phyloP scores from a whole-genome alignment of 1,140 invertebrate genomes.

The Camponotus pennsylvanicus region DNA sequence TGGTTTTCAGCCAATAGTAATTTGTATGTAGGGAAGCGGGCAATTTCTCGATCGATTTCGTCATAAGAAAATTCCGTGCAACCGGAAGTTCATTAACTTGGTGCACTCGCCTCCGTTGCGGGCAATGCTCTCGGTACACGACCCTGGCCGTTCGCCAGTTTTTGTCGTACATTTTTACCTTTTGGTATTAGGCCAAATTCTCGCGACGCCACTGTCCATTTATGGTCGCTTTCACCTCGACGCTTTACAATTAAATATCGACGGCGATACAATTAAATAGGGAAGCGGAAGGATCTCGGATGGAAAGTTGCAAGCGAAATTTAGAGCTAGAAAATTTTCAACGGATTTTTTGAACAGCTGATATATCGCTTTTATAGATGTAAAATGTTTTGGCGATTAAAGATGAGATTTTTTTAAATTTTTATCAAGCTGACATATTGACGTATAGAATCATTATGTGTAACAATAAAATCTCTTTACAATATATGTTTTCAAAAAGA shows the following conservation, averaged over 20 bases:
- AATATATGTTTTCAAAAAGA: neutral
- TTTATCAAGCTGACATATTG: neutral
- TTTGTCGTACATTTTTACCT: slow-evolving; percentile 47
- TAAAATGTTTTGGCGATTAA: neutral
- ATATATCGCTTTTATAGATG: neutral
- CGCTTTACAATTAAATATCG: slow-evolving; percentile 35
- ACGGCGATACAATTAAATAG: neutral
- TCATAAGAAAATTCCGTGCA: slow-evolving; percentile 3
- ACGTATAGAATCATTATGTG: neutral
- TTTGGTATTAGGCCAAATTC: slow-evolving; percentile 68
- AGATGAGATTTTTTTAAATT: neutral
- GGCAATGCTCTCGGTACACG: slow-evolving; percentile 62
- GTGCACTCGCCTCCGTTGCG: slow-evolving; percentile 11
- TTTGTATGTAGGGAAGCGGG: neutral
- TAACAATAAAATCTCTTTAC: neutral
- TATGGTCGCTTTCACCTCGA: slow-evolving; percentile 43
- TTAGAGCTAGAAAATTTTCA: slow-evolving; percentile 20
- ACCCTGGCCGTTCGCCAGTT: slow-evolving; percentile 63
- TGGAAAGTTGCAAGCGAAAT: slow-evolving; percentile 32
- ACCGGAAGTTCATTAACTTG: slow-evolving; percentile 70
- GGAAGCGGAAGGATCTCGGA: no score
- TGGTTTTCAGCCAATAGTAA: slow-evolving; percentile 45
- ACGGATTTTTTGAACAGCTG: slow-evolving; percentile 21
- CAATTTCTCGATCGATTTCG: slow-evolving; percentile 60
- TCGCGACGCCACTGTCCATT: slow-evolving; percentile 47